Evolutionary conservation across 2,888 invertebrate genomes (phyloP).

Genomic region (Microctonus hyperodae): DNA sequence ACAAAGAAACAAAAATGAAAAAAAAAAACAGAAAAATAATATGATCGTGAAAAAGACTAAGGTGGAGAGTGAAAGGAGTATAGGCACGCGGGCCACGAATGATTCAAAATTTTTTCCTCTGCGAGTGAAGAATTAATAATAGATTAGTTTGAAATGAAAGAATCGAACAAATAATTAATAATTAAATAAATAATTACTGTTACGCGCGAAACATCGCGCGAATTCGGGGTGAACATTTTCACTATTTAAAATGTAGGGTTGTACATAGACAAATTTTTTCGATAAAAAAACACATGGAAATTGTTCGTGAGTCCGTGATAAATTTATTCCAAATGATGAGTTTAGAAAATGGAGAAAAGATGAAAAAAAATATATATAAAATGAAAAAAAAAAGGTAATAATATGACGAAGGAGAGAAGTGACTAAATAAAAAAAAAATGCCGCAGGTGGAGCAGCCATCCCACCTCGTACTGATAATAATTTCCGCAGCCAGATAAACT

Average conservation of each 20-base stretch:
- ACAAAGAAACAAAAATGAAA: neutral
- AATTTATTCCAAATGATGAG: neutral
- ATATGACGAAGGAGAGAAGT: constrained; percentile 9
- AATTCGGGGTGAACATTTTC: neutral
- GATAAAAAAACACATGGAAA: constrained; percentile 7
- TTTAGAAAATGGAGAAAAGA: constrained; percentile 1
- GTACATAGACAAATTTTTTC: constrained; percentile 23
- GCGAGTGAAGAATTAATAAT: constrained; percentile 18
- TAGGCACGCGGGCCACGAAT: neutral
- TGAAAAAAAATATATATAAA: constrained; percentile 13
- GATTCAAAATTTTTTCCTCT: constrained; percentile 23
- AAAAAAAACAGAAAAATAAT: constrained; percentile 12
- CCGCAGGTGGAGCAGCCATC: constrained; percentile 63
- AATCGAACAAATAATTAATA: constrained; percentile 16
- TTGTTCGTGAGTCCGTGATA: constrained; percentile 11
- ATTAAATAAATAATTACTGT: neutral
- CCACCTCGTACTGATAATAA: constrained; percentile 61
- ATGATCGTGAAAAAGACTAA: constrained; percentile 4
- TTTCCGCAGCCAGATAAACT: constrained; percentile 55
- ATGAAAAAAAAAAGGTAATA: neutral
- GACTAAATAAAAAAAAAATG: constrained; percentile 36
- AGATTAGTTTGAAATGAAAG: constrained; percentile 1
- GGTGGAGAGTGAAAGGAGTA: neutral
- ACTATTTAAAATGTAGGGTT: constrained; percentile 13
- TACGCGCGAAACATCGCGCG: neutral